Evolutionary conservation across 23 tunicate species (phyloP), one percentile per base, ranked within the genome.

Genomic region (Diplosoma virens): DNA sequence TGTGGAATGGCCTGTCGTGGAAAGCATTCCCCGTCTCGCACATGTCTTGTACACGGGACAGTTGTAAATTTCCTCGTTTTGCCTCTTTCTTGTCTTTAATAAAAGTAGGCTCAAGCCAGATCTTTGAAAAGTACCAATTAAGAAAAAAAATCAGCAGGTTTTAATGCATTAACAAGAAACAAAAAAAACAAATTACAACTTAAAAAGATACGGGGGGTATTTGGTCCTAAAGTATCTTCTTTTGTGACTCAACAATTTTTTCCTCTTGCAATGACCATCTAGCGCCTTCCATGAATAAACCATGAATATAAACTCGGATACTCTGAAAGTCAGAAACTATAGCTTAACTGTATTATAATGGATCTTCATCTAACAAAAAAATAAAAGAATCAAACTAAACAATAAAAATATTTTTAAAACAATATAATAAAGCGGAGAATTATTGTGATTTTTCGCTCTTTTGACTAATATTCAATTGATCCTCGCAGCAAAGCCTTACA

Each of bases 11-110:
- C 98, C 98, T 20, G 98, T 93, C 0, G 98, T 93, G 0, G 98
- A 93, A 23, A 93, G 70, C 31, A 81, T 47, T 2, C 98, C 98
- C 14, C 98, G 37, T 47, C 98, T 68, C 1, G 93, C 84, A 59
- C 92, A 80, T 21, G 98, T 93, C 59, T 93, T 93, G 75, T 93
- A 93, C 33, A 93, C 98, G 5, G 98, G 98, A 36, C 98, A 93
- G 35, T 81, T 64, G 52, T 93, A 93, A 0, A 54, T 23, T 20
- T 2, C 27, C 3, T 37, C 66, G 1, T 47, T n/a, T 1, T 30
- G 73, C 14, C 2, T 81, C 75, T 33, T 33, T 76, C 32, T 68
- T 82, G 27, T 89, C 88, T 61, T 79, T 81, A 1, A 61, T 47
- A 0, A 41, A 59, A 33, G 66, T 46, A 5, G 96, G 96, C 65